A percentile compares a stretch with the other conserved stretches of the same genome.
phyloP scores from a whole-genome alignment of 2,888 invertebrate genomes.

The Phytoseiulus persimilis region DNA sequence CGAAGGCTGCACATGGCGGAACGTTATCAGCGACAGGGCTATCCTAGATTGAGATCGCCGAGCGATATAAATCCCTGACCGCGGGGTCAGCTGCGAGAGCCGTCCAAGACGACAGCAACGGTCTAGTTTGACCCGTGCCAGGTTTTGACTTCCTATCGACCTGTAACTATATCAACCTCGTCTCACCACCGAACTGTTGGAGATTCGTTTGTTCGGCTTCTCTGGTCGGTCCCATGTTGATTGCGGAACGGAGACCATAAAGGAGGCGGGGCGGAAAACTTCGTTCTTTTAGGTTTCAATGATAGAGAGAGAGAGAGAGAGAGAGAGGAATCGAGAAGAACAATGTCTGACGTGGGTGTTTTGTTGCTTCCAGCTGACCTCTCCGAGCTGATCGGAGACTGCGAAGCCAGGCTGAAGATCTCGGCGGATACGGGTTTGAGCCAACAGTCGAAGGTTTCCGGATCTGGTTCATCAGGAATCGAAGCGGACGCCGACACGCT shows the following conservation, averaged over 20 bases:
- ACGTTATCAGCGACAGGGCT: not conserved
- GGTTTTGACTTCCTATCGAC: not conserved
- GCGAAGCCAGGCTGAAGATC: conserved; percentile 44
- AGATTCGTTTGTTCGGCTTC: not conserved
- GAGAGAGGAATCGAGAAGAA: not conserved
- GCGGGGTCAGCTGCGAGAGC: not conserved
- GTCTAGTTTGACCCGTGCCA: not conserved
- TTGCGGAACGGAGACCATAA: not conserved
- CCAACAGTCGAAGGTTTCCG: conserved; percentile 16
- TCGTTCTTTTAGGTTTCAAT: too few relatives aligned
- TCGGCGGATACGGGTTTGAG: conserved; percentile 41
- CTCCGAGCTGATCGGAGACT: conserved; percentile 42
- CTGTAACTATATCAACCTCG: not conserved
- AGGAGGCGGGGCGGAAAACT: not conserved
- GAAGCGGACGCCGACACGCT: conserved; percentile 34
- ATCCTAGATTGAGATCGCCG: not conserved
- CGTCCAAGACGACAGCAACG: not conserved
- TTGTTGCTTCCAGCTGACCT: conserved; percentile 34
- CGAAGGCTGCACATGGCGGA: too few relatives aligned
- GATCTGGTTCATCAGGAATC: conserved; percentile 31
- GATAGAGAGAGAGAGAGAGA: not conserved
- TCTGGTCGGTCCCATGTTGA: not conserved
- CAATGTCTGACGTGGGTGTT: not conserved
- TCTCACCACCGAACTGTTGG: not conserved
- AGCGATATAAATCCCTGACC: not conserved